Evolutionary conservation across 2,113 vertebrate species (phyloP), one percentile per base, ranked within the genome.

Genomic region (Mobula birostris): DNA sequence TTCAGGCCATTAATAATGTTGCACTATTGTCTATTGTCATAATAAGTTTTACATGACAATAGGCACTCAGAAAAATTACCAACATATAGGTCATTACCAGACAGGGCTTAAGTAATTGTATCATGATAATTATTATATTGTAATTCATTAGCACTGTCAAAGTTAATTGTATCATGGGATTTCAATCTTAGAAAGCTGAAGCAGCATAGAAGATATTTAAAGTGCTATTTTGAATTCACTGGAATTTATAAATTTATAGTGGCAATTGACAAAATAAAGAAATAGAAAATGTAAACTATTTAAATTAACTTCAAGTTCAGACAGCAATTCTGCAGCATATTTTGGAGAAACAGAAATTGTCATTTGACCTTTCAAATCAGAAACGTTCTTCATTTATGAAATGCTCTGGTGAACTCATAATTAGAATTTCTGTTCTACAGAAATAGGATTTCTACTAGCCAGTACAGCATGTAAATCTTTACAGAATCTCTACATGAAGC

Each of bases 131-230:
- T 19, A 36, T 36, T 48, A 40, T 70, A 92, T 92, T 63, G 68
- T 92, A 92, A 92, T 92, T 92, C 66, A 92, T 19, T 92, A 9
- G 66, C 66, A 70, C 19, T 92, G 66, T 92, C 88, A 92, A 40
- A n/a, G 17, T 92, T 61, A 91, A 91, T 91, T 91, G 88, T n/a
- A 66, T 40, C 40, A 82, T 91, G 68, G 63, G 63, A 91, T 91
- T 36, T 70, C 88, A 91, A 91, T 63, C 66, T 63, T 68, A 32
- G n/a, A 90, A 90, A 85, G 56, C 58, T 85, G 56, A 40, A 56
- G 48, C 48, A 58, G 82, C 48, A 48, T 48, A 85, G 48, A 85
- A 56, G 56, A 21, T 56, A 27, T 27, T 85, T 36, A 7, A 56
- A 27, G 24, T 24, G 80, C 56, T 56, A 58, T 58, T 85, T 85